phyloP scores from a whole-genome alignment of 2,888 invertebrate genomes.

The Agrilus cyanescens region DNA sequence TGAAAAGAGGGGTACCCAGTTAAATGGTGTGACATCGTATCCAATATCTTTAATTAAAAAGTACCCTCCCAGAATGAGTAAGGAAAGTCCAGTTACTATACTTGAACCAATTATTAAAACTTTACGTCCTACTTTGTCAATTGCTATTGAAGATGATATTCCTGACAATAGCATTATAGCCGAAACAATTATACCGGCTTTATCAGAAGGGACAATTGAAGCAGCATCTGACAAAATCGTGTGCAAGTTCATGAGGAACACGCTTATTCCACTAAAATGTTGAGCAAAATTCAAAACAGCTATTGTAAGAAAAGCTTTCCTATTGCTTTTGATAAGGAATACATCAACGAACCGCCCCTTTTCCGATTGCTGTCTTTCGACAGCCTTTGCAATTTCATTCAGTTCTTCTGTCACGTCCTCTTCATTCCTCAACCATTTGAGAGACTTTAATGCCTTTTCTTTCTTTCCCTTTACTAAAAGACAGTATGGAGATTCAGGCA shows the following conservation, averaged over 20 bases:
- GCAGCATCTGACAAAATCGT: conserved; percentile 28
- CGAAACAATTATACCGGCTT: conserved; percentile 29
- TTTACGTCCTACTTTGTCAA: conserved; percentile 30
- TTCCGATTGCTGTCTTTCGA: conserved; percentile 26
- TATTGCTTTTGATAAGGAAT: conserved; percentile 26
- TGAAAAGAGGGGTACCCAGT: conserved; percentile 8
- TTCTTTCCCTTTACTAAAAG: conserved; percentile 23
- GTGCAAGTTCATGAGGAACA: conserved; percentile 33
- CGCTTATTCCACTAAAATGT: conserved; percentile 30
- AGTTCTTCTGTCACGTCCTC: conserved; percentile 25
- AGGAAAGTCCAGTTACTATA: conserved; percentile 25
- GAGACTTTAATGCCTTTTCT: conserved; percentile 25
- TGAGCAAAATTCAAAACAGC: conserved; percentile 28
- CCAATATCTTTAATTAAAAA: conserved; percentile 24
- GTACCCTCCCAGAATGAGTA: conserved; percentile 26
- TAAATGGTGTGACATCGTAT: not conserved
- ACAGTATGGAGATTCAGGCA: conserved; percentile 33
- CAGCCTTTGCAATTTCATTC: conserved; percentile 25
- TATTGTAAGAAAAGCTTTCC: conserved; percentile 30
- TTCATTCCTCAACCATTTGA: conserved; percentile 20
- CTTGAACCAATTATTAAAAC: conserved; percentile 26
- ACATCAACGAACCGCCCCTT: conserved; percentile 29
- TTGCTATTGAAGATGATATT: conserved; percentile 22
- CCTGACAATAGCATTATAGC: conserved; percentile 29
- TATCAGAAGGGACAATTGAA: conserved; percentile 24